Base-by-base conservation (phyloP, 2,888 invertebrate species). In the Microctonus brassicae region DNA sequence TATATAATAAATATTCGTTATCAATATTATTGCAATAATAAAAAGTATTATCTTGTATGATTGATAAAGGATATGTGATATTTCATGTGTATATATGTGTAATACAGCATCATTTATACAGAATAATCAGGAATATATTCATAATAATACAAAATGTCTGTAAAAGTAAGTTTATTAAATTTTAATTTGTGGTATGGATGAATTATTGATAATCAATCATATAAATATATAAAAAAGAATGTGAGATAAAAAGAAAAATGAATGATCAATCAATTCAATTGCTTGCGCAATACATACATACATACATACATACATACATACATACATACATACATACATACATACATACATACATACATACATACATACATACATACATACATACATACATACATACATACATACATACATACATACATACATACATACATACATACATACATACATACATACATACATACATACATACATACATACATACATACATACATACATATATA, bases 241-340 rank as follows among this genome's bases (percentile, higher is more conserved):
- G 7, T 17, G 17, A 9, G 17, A 7, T 20, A 17, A 17, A 47
- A 47, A 6, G 7, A 4, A n/a, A 17, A 17, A 47, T 47, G 17
- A 47, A 47, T 47, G 9, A 17, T 4, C 7, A 17, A 17, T 4
- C 7, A 17, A 4, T 47, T 13, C 7, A 47, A 17, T 17, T 47
- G 1, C 17, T 47, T 17, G 7, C 17, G 17, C 47, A 47, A 20
- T 75, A 70, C 70, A 42, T 65, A 66, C 66, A 67, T 73, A 71
- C 5, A n/a, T 39, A n/a, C n/a, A 39, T 36, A 36, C n/a, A 0
- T 13, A 6, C n/a, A 39, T 39, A 39, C 6, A 39, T 39, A 39
- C 3, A 39, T n/a, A n/a, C 13, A 39, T 5, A 39, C n/a, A 72
- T 34, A 53, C 66, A 69, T 67, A 39, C n/a, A n/a, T 39, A n/a